A percentile compares a stretch with the other conserved stretches of the same genome.
Evolutionary conservation across 2,797 vertebrate genomes (phyloP).

Genomic region (Sebastes trivittatus): DNA sequence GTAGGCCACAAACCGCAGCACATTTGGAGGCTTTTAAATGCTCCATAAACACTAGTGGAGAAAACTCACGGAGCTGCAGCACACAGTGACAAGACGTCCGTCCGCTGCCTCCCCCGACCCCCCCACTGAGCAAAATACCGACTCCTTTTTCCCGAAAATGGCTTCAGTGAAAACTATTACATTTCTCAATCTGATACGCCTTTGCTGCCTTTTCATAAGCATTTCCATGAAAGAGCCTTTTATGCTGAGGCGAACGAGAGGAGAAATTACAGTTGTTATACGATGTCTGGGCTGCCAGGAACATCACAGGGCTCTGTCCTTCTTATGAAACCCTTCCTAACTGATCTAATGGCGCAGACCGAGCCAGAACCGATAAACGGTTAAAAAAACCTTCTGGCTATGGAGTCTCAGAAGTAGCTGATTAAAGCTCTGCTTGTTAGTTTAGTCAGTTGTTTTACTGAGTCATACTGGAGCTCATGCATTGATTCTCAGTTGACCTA

Average conservation of each 20-base stretch:
- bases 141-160: slow-evolving; percentile 58
- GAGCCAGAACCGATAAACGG: slow-evolving; percentile 10
- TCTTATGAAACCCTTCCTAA: slow-evolving; percentile 55
- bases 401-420: slow-evolving; percentile 2
- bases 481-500: neutral
- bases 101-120: neutral
- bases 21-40: slow-evolving; percentile 75
- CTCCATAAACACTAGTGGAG: slow-evolving; percentile 69
- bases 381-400: neutral
- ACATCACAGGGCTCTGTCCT: slow-evolving; percentile 49
- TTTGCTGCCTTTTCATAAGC: slow-evolving; percentile 41
- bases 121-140: slow-evolving; percentile 10
- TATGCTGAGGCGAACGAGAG: slow-evolving; percentile 53
- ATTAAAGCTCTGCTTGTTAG: neutral
- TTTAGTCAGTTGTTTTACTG: slow-evolving; percentile 8
- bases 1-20: slow-evolving; percentile 73
- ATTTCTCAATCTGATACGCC: slow-evolving; percentile 67
- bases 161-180: slow-evolving; percentile 64
- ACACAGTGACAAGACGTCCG: slow-evolving; percentile 38
- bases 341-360: slow-evolving; percentile 35
- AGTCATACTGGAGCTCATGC: neutral
- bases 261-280: slow-evolving; percentile 62
- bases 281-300: slow-evolving; percentile 37
- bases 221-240: slow-evolving; percentile 69
- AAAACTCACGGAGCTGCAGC: slow-evolving; percentile 55